Conservation (phyloP, 2,888 invertebrate genomes). For the Ennomos quercinarius region DNA sequence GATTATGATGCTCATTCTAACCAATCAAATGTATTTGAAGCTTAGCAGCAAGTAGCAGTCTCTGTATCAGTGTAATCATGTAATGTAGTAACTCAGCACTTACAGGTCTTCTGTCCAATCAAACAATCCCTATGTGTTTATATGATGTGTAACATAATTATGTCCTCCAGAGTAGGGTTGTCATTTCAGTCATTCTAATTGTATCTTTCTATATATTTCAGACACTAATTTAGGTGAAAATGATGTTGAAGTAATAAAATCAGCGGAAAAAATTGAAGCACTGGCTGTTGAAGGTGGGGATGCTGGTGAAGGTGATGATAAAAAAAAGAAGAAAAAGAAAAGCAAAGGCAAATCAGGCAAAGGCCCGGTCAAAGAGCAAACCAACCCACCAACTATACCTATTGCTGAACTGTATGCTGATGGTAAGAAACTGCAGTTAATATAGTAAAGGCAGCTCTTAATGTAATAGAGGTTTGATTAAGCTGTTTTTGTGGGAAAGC, state of each 20-base stretch:
- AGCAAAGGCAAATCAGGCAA: conserved; percentile 84
- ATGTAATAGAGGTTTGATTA: too few relatives aligned
- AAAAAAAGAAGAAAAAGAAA: conserved; percentile 89
- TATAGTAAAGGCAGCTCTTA: neutral
- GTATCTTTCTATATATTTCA: conserved; percentile 8
- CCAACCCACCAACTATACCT: conserved; percentile 94
- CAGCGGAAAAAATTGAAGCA: conserved; percentile 63
- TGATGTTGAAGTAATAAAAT: conserved; percentile 49
- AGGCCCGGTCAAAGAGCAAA: conserved; percentile 85
- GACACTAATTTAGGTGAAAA: conserved; percentile 23
- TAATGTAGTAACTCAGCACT: too few relatives aligned
- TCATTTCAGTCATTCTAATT: neutral
- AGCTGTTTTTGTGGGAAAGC: too few relatives aligned
- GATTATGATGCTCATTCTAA: neutral
- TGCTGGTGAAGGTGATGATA: conserved; percentile 81
- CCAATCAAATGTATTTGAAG: conserved; percentile 3
- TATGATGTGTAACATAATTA: too few relatives aligned
- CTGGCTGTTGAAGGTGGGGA: conserved; percentile 75
- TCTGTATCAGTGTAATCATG: too few relatives aligned
- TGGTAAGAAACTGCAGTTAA: conserved; percentile 72
- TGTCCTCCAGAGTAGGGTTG: too few relatives aligned
- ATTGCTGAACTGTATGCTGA: conserved; percentile 94
- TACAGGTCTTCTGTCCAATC: too few relatives aligned
- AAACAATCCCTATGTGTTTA: too few relatives aligned
- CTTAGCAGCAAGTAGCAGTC: too few relatives aligned